A percentile compares a stretch with the other conserved stretches of the same genome.
These are phyloP conservation scores for Sarcophaga caerulescens DNA, from an alignment of 2,888 invertebrate genomes.

Conservation along the genomic window DNA sequence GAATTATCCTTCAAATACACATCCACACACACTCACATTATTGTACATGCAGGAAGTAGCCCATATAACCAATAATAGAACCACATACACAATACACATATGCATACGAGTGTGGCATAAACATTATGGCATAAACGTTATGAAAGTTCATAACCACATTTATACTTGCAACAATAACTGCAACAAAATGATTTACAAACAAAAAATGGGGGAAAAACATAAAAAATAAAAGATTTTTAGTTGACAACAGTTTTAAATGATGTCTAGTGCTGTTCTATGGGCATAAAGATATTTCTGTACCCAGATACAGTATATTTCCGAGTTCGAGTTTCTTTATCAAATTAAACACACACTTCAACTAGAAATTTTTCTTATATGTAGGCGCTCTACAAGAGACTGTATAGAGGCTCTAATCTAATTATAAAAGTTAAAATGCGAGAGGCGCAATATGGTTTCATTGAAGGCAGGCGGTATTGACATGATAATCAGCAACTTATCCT, in stretches of 20 bases:
- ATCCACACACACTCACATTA: neutral
- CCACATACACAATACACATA: neutral
- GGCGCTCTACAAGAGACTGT: no score
- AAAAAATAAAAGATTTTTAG: constrained; percentile 16
- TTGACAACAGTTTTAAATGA: constrained; percentile 18
- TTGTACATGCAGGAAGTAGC: neutral
- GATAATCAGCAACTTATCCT: no score
- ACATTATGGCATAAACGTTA: neutral
- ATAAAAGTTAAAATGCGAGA: no score
- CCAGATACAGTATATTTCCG: no score
- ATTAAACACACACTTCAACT: no score
- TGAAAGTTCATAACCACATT: neutral
- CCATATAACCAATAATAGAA: neutral
- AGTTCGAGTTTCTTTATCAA: no score
- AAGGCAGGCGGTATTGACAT: no score
- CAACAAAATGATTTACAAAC: constrained; percentile 17
- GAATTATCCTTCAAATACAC: constrained; percentile 27
- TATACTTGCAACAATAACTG: neutral
- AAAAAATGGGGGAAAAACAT: neutral
- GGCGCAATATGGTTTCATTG: no score
- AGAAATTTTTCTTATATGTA: no score
- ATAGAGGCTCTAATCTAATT: no score
- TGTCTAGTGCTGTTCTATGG: neutral
- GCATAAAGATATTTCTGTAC: no score
- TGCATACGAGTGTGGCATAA: neutral